Evolutionary conservation across 2,113 vertebrate genomes (phyloP).

Genomic region (Callipepla californica): DNA sequence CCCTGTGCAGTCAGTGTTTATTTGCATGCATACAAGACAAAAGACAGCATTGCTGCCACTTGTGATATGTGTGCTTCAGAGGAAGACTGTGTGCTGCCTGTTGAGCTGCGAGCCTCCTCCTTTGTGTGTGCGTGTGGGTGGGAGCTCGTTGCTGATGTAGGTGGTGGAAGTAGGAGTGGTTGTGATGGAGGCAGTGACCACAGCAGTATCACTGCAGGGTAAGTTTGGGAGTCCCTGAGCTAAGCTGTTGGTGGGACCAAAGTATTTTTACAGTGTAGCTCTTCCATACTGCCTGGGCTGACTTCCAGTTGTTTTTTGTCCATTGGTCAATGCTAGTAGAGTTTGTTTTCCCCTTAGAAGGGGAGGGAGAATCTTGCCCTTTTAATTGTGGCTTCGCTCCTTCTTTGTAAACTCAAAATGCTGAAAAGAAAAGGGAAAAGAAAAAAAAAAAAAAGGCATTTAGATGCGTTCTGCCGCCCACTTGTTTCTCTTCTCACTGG

Average conservation of each 20-base stretch:
- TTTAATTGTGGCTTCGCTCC: constrained; percentile 15
- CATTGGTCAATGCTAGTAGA: neutral
- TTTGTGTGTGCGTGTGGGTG: neutral
- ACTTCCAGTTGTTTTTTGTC: neutral
- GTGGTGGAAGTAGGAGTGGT: neutral
- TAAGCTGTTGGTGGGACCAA: neutral
- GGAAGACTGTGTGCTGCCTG: neutral
- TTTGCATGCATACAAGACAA: neutral
- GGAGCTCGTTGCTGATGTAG: neutral
- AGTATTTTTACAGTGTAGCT: neutral
- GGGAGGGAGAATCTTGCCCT: neutral
- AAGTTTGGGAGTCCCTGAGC: neutral
- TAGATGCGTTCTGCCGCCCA: neutral
- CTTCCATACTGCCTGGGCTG: neutral
- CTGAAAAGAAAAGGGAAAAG: neutral
- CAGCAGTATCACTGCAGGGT: neutral
- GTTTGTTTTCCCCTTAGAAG: neutral
- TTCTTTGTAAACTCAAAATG: constrained; percentile 31
- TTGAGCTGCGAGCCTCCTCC: neutral
- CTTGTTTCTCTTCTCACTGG: neutral
- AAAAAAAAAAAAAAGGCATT: neutral
- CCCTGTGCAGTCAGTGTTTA: rapidly evolving
- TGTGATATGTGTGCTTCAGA: neutral
- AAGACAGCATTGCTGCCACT: neutral
- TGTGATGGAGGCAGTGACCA: neutral